A percentile compares a stretch with the other conserved stretches of the same genome.
phyloP scores from a whole-genome alignment of 2,888 invertebrate genomes.

The Pollenia angustigena region DNA sequence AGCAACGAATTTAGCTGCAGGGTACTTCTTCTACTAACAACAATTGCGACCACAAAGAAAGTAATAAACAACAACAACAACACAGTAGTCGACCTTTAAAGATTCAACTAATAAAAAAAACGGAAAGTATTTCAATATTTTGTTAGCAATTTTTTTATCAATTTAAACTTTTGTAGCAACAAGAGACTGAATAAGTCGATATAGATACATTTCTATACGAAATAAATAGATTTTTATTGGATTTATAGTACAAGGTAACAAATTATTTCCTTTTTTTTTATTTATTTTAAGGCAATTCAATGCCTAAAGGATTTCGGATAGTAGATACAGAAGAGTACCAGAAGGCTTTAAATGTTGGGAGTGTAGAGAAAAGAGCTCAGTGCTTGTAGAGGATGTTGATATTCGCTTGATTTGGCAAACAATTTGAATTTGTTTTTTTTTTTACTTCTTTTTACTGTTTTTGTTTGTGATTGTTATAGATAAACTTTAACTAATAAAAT shows the following conservation, averaged over 20 bases:
- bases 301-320: conserved; percentile 1
- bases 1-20: too few species aligned
- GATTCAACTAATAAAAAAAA: background rate
- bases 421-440: conserved; percentile 26
- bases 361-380: background rate
- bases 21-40: too few species aligned
- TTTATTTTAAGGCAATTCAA: conserved; percentile 12
- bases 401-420: conserved; percentile 53
- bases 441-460: background rate
- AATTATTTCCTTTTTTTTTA: background rate
- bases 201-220: conserved; percentile 19
- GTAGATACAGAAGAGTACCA: background rate
- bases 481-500: conserved; percentile 57
- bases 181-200: background rate
- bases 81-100: background rate
- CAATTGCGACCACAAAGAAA: background rate
- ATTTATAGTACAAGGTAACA: conserved; percentile 32
- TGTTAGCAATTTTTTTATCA: background rate
- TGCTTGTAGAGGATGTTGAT: conserved; percentile 15
- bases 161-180: conserved; percentile 17
- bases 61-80: background rate
- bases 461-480: conserved; percentile 45
- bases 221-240: conserved; percentile 27
- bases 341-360: background rate
- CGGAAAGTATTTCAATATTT: background rate